Evolutionary conservation across 2,113 vertebrate genomes (phyloP), one percentile per base, ranked within the genome.

Genomic region (Toxostoma redivivum): DNA sequence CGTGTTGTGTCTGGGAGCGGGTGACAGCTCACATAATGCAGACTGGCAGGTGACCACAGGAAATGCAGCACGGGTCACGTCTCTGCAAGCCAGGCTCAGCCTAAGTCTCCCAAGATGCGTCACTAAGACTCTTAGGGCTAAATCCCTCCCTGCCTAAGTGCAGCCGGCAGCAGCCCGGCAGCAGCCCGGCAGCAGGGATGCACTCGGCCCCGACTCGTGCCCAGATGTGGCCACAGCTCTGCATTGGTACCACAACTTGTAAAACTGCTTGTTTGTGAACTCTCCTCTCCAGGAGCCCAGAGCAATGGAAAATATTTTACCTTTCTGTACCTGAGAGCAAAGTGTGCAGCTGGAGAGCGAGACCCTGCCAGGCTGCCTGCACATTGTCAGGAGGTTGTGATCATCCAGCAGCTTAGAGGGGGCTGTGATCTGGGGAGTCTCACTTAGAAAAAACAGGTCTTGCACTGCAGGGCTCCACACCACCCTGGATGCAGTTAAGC

Each of bases 111-210:
- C 86, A 74, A 91, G 92, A 92, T 93, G 92, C 51, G 58, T 96
- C 94, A 91, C 71, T 96, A 95, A 95, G 92, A 37, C 71, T 94
- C 91, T 96, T 95, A 96, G 87, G 78, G 74, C 73, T 94, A 93
- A 96, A 94, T 93, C 88, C 56, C 47, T 83, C 85, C 67, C 71
- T 44, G 67, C n/a, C 9, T 15, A 58, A 95, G 79, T 30, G 76
- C 80, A 54, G 74, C 28, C 20, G 0, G 65, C 81, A 64, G 78
- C 61, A 38, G 38, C 38, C 38, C 38, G 38, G 38, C 38, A 38
- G 38, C 40, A 20, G 65, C 37, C 62, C 78, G 47, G 67, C 45
- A 42, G 54, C 56, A 14, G 58, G 37, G 81, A 81, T 65, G 69
- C 0, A 0, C 69, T 87, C 2, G 0, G 40, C 16, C 50, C 57